Conservation (phyloP, 1,140 invertebrate genomes). For the Drosophila rhopaloa region DNA sequence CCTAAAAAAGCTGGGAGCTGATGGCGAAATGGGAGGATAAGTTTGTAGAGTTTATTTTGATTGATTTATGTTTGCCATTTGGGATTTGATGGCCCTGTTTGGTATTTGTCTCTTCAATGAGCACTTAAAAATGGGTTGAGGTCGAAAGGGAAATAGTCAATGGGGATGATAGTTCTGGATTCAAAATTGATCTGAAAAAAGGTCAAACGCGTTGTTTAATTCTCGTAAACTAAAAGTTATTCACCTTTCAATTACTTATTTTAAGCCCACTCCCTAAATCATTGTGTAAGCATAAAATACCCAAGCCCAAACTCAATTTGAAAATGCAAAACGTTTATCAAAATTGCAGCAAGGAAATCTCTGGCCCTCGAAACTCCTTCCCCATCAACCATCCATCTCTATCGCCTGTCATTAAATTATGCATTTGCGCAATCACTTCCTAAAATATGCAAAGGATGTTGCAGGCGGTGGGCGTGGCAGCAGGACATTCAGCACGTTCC, state of each 20-base stretch:
- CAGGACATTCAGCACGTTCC: constrained; percentile 42
- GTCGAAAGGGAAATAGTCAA: neutral
- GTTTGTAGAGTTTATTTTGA: constrained; percentile 49
- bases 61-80: constrained; percentile 63
- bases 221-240: neutral
- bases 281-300: neutral
- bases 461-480: constrained; percentile 2
- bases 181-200: neutral
- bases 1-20: constrained; percentile 5
- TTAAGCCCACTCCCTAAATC: neutral
- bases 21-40: constrained; percentile 27
- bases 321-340: constrained; percentile 39
- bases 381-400: constrained; percentile 32
- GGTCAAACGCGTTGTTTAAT: neutral
- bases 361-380: neutral
- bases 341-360: constrained; percentile 50
- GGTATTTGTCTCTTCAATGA: constrained; percentile 37
- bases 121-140: constrained; percentile 29
- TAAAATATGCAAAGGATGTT: constrained; percentile 71
- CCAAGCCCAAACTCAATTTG: neutral
- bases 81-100: constrained; percentile 33
- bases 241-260: neutral
- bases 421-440: constrained; percentile 80
- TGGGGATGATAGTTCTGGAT: neutral
- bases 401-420: constrained; percentile 80